Conservation (phyloP, 1,140 invertebrate species). For the Drosophila pseudoananassae region DNA sequence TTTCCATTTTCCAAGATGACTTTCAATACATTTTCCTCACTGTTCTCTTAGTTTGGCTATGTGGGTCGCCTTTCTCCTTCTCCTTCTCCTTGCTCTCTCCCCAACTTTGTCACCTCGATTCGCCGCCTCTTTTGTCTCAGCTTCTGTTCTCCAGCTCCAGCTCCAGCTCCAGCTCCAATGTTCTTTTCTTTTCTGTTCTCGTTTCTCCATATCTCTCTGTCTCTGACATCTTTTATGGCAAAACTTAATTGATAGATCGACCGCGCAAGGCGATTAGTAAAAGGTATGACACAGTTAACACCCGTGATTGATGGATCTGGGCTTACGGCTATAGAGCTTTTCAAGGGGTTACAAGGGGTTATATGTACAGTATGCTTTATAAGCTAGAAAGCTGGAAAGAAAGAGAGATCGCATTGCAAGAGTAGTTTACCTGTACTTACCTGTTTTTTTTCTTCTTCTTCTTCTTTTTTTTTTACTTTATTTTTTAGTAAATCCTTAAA, state of each 20-base stretch:
- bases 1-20: too few species aligned
- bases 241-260: conserved; percentile 45
- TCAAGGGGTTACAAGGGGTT: too few species aligned
- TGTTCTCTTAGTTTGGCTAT: conserved; percentile 2
- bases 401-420: background rate
- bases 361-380: too few species aligned
- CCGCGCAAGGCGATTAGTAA: conserved; percentile 42
- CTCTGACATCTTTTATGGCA: background rate
- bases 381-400: background rate
- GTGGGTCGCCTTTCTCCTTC: conserved; percentile 28
- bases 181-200: conserved; percentile 8
- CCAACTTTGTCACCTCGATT: conserved; percentile 39
- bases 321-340: background rate
- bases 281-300: conserved; percentile 45
- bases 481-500: too few species aligned
- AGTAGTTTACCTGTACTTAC: background rate
- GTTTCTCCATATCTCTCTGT: conserved; percentile 8
- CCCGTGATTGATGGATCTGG: conserved; percentile 39
- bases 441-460: background rate
- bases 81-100: background rate
- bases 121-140: conserved; percentile 8
- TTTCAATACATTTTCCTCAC: background rate
- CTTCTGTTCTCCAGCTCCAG: conserved; percentile 9
- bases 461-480: background rate
- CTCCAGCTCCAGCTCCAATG: background rate